Evolutionary conservation across 2,797 vertebrate genomes (phyloP), one percentile per base, ranked within the genome.

Genomic region (Synaphobranchus kaupii): DNA sequence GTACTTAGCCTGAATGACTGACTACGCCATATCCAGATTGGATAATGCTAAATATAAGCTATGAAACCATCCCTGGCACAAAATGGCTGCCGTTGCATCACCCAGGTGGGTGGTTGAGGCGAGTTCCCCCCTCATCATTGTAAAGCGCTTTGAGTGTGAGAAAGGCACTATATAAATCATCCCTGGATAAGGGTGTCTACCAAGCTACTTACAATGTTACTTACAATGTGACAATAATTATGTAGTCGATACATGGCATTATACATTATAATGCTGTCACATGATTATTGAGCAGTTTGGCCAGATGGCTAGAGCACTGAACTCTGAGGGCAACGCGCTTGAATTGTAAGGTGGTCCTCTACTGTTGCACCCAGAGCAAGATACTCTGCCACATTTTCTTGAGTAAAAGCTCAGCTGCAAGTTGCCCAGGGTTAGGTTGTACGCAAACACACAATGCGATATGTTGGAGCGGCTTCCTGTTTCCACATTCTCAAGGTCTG

Each of bases 401-500:
- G 47, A 50, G 44, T 17, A n/a, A 39, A 78, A 85, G 20, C 31
- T 56, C 52, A 44, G 31, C 52, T 80, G 63, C 58, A 34, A 17
- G 58, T 47, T 73, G 60, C 47, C 20, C 39, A 56, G 47, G 31
- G 81, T 60, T n/a, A 12, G 7, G 60, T 87, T 39, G 5, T 28
- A 17, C 13, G 50, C 48, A 78, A 73, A 90, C 89, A 90, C 88
- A 88, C 88, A 90, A 88, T 91, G 86, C 89, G 91, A 90, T 90
- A 87, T 89, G 89, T 87, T 86, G 90, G 91, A 91, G 89, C 48
- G 17, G 25, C 71, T 89, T 86, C 73, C 83, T 89, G 85, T 89
- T 89, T 89, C 85, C 86, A 88, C 89, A 87, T 90, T 90, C 86
- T 91, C 87, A 91, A 85, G 90, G 88, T 85, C 82, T 91, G 89